Evolutionary conservation across 2,113 vertebrate genomes (phyloP).

Genomic region (Okapia johnstoni): DNA sequence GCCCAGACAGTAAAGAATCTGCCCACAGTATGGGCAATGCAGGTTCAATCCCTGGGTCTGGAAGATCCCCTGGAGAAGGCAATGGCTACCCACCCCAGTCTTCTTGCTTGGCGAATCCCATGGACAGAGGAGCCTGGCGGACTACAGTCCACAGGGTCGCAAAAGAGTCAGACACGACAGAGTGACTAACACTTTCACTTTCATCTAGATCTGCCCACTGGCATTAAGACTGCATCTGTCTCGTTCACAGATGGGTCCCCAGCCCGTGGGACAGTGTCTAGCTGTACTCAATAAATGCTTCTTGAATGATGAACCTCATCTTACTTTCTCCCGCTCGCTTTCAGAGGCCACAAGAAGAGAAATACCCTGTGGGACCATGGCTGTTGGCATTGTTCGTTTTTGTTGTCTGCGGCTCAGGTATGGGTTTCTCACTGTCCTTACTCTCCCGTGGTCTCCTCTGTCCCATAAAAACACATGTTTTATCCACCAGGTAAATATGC

Average conservation of each 20-base stretch:
- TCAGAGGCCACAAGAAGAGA: slow-evolving; percentile 87
- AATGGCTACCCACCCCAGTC: not conserved
- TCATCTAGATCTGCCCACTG: not conserved
- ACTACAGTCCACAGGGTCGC: not conserved
- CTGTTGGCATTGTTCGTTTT: slow-evolving; percentile 86
- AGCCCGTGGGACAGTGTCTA: not conserved
- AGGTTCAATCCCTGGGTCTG: not conserved
- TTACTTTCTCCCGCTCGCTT: slow-evolving; percentile 59
- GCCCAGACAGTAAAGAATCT: not conserved
- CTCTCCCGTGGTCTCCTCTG: not conserved
- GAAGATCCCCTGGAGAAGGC: not conserved
- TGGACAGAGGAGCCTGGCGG: not conserved
- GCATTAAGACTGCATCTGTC: not conserved
- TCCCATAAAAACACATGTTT: not conserved
- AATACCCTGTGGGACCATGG: slow-evolving; percentile 88
- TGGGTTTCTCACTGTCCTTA: slow-evolving; percentile 31
- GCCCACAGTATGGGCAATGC: not conserved
- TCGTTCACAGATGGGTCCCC: not conserved
- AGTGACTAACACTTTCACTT: not conserved
- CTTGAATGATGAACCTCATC: slow-evolving; percentile 10
- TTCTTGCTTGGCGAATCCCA: not conserved
- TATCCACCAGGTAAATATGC: slow-evolving; percentile 39
- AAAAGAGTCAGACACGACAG: not conserved
- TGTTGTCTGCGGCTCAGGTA: slow-evolving; percentile 90
- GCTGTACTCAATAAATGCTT: not conserved